Evolutionary conservation across 2,113 vertebrate species (phyloP), one percentile per base, ranked within the genome.

Genomic region (Anseranas semipalmata): DNA sequence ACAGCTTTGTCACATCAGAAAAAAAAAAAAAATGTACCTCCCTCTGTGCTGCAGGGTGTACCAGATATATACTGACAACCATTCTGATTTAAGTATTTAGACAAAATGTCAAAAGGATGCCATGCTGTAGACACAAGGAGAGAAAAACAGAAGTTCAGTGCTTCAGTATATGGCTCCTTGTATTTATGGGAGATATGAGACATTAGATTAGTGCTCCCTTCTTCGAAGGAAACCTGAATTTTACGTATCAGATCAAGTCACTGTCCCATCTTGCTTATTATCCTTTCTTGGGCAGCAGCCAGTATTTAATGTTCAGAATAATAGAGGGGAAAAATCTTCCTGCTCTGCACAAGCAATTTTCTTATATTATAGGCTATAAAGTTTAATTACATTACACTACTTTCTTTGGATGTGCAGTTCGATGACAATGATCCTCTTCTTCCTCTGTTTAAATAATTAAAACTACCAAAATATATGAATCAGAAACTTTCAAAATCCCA

Each of bases 21-120:
- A 78, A 91, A 87, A 43, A 50, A 35, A 92, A 75, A 90, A 85
- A 39, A 18, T 15, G 3, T 12, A 83, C 28, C n/a, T 71, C 46
- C 52, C 50, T 48, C 63, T 92, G 55, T 86, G 67, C 56, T 90
- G 52, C 35, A 59, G 65, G 22, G 30, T 90, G 74, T 79, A 87
- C 39, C 66, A 87, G 52, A 72, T 39, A 89, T 0, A 0, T 65
- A 93, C 68, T 82, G 56, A 87, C 89, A 95, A 78, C 46, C 22
- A 81, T 93, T 96, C 87, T 95, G 91, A 87, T 80, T 74, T 94
- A 94, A 60, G 71, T 53, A 76, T 89, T 94, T 85, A 53, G 62
- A 85, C 22, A 93, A 92, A 94, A 96, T 82, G 74, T 68, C 89
- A 94, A 39, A 87, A 85, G 43, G 48, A 91, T 89, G 48, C 35